These are phyloP conservation scores for Sinocyclocheilus anshuiensis DNA, from an alignment of 2,113 vertebrate genomes.

Conservation along the genomic window DNA sequence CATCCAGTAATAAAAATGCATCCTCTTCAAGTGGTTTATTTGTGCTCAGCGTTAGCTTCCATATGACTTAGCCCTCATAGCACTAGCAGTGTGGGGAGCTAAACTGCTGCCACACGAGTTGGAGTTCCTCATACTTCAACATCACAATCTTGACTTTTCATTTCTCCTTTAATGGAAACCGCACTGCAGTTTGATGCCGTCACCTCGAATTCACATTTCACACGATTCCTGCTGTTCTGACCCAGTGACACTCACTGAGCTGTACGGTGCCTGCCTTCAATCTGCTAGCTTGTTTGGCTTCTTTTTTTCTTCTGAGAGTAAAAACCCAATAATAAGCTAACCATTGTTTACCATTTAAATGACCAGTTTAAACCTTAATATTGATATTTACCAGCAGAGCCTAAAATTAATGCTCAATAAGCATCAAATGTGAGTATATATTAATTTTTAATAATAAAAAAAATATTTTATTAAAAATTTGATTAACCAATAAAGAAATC, in stretches of 20 bases:
- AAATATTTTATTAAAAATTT: too few species aligned
- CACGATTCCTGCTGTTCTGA: constrained; percentile 7
- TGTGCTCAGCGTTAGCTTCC: neutral
- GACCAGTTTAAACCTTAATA: too few species aligned
- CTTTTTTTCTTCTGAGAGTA: neutral
- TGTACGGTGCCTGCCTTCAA: neutral
- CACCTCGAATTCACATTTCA: constrained; percentile 24
- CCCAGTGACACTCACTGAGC: neutral
- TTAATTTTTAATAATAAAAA: too few species aligned
- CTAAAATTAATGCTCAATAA: too few species aligned
- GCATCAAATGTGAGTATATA: too few species aligned
- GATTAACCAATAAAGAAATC: too few species aligned
- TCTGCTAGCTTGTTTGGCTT: neutral
- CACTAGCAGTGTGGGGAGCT: neutral
- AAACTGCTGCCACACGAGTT: constrained; percentile 10
- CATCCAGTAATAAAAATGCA: neutral
- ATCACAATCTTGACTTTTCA: constrained; percentile 13
- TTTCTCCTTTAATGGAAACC: constrained; percentile 35
- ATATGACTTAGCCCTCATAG: neutral
- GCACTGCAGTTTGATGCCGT: neutral
- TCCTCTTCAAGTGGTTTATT: neutral
- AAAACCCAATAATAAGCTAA: neutral
- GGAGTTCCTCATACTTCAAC: constrained; percentile 1
- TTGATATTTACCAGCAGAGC: too few species aligned
- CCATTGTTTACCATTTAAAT: neutral